These are phyloP conservation scores for Apamea monoglypha DNA, from an alignment of 2,888 invertebrate genomes.

Conservation along the genomic window DNA sequence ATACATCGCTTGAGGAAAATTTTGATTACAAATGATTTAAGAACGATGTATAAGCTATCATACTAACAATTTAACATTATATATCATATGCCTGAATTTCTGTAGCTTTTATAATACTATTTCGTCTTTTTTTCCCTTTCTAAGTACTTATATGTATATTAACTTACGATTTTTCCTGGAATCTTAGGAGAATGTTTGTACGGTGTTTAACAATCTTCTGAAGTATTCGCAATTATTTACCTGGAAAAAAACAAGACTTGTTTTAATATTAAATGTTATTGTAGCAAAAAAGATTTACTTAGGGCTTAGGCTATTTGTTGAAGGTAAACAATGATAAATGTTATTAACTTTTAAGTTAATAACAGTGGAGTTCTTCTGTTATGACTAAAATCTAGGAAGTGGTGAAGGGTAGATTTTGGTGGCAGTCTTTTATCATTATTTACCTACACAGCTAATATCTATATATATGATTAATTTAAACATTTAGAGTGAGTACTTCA, in stretches of 20 bases:
- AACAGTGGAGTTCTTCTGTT: neutral
- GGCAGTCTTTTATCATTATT: neutral
- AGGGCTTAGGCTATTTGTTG: neutral
- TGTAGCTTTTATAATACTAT: neutral
- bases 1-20: neutral
- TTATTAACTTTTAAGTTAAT: neutral
- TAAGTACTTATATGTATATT: too few relatives aligned
- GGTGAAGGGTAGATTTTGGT: neutral
- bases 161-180: neutral
- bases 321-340: neutral
- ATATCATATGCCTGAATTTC: neutral
- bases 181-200: neutral
- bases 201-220: neutral
- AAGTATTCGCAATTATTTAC: constrained; percentile 37
- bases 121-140: neutral
- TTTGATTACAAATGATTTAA: neutral
- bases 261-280: neutral
- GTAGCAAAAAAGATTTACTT: neutral
- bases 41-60: neutral
- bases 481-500: neutral
- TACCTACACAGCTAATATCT: too few relatives aligned
- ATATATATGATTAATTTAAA: neutral
- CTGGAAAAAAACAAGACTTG: constrained; percentile 40
- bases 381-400: neutral
- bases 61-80: neutral